Evolutionary conservation across 64 coral and sea anemone species (phyloP), one percentile per base, ranked within the genome.

Genomic region (Cladopsammia gracilis): DNA sequence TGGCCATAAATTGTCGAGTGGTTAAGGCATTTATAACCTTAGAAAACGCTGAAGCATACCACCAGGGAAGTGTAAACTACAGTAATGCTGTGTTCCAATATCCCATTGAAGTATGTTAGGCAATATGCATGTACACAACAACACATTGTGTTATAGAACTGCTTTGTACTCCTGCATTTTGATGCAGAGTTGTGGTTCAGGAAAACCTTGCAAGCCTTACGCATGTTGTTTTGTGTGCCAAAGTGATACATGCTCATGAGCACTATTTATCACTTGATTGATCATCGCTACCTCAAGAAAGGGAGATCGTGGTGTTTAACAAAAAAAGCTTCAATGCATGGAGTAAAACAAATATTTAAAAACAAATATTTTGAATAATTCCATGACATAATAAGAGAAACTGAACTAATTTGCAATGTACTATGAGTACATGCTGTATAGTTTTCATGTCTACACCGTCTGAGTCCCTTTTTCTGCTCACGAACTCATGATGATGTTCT

Each of bases 301-400:
- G 0, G 0, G 16, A 20, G 73, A 7, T n/a, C 4, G 45, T 75
- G 73, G 13, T 50, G 20, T 50, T n/a, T 14, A 75, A 75, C 44
- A 44, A 75, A 75, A 4, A 75, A 75, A 75, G 2, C 46, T 75
- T 46, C 45, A 75, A 75, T 75, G 45, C 50, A 44, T 69, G 5
- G 8, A 25, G 22, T 7, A 69, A 7, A 5, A 26, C 22, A 6
- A 4, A 1, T 51, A 50, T 3, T 19, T 75, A 2, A 13, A 50
- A 13, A 75, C 73, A 19, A 50, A 50, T 75, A 75, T 75, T 75
- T 50, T 75, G 14, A 75, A 75, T 75, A 75, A 75, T 75, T 75
- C 45, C 48, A 75, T 75, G 45, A 75, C 73, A 16, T 51, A 75
- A 75, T 49, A 3, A 75, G 6, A 75, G 73, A 50, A 75, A 75